A percentile compares a stretch with the other conserved stretches of the same genome.
These are phyloP conservation scores for Trilocha varians DNA, from an alignment of 2,888 invertebrate genomes.

Conservation along the genomic window DNA sequence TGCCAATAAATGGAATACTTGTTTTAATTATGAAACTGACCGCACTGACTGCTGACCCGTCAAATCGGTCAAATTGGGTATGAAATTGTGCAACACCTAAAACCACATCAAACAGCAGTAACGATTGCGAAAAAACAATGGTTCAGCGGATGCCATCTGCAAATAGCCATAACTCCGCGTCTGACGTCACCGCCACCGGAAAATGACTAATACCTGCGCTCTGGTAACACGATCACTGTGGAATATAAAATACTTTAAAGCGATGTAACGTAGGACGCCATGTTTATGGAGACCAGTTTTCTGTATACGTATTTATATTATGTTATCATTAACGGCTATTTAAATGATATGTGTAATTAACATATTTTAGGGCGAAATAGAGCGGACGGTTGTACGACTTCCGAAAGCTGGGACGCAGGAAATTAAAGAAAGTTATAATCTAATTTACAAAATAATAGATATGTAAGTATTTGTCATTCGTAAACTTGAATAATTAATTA, in stretches of 20 bases:
- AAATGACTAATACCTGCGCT: not conserved
- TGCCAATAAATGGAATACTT: too few relatives aligned
- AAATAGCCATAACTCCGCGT: not conserved
- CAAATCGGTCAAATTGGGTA: too few relatives aligned
- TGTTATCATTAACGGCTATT: not conserved
- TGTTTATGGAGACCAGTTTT: not conserved
- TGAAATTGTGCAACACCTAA: not conserved
- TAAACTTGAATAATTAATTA: too few relatives aligned
- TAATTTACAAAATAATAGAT: too few relatives aligned
- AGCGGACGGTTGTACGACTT: too few relatives aligned
- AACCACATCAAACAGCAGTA: not conserved
- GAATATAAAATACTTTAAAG: not conserved
- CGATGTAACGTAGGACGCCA: not conserved
- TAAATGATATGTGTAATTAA: not conserved
- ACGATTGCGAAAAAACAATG: not conserved
- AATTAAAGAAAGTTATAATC: too few relatives aligned
- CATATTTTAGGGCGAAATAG: too few relatives aligned
- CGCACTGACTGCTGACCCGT: too few relatives aligned
- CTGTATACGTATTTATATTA: not conserved
- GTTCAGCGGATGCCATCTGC: not conserved
- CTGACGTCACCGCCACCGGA: not conserved
- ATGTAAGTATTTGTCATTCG: too few relatives aligned
- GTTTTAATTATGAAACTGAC: too few relatives aligned
- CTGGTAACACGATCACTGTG: not conserved
- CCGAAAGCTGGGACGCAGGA: too few relatives aligned